Evolutionary conservation across 2,888 invertebrate genomes (phyloP).

Genomic region (Chaetogeoica ovagalla): DNA sequence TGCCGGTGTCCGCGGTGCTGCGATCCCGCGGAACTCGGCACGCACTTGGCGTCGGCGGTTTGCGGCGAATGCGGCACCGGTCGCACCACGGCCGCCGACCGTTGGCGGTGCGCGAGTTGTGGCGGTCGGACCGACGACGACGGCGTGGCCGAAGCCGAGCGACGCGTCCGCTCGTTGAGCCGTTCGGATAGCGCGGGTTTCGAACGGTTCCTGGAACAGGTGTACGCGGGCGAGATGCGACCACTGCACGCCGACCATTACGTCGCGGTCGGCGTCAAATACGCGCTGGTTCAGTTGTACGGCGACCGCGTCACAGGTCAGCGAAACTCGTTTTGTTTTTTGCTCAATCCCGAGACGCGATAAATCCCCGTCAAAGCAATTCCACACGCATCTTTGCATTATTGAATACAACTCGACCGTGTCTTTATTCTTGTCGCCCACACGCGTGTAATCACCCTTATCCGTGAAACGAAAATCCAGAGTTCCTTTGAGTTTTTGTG

Average conservation of each 20-base stretch:
- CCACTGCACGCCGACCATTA: slow-evolving; percentile 70
- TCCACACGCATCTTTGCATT: no score
- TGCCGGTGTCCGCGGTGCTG: slow-evolving; percentile 70
- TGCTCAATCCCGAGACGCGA: no score
- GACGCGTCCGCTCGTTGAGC: neutral
- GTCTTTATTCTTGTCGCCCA: no score
- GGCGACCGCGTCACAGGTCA: slow-evolving; percentile 49
- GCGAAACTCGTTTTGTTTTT: no score
- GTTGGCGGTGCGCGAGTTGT: slow-evolving; percentile 64
- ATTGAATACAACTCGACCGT: no score
- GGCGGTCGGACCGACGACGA: slow-evolving; percentile 63
- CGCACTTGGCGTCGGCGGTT: slow-evolving; percentile 65
- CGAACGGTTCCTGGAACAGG: slow-evolving; percentile 64
- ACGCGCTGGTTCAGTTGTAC: slow-evolving; percentile 70
- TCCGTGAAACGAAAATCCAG: no score
- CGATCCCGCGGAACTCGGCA: slow-evolving; percentile 72
- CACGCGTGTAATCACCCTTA: no score
- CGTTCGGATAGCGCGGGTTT: neutral
- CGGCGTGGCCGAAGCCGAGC: slow-evolving; percentile 58
- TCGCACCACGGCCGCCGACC: slow-evolving; percentile 67
- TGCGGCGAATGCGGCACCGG: slow-evolving; percentile 68
- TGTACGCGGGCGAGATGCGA: neutral
- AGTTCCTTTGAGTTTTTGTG: no score
- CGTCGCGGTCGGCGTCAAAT: slow-evolving; percentile 70
- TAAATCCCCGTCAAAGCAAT: no score